Conservation (phyloP, 2,113 vertebrate genomes). For the Dicerorhinus sumatrensis region DNA sequence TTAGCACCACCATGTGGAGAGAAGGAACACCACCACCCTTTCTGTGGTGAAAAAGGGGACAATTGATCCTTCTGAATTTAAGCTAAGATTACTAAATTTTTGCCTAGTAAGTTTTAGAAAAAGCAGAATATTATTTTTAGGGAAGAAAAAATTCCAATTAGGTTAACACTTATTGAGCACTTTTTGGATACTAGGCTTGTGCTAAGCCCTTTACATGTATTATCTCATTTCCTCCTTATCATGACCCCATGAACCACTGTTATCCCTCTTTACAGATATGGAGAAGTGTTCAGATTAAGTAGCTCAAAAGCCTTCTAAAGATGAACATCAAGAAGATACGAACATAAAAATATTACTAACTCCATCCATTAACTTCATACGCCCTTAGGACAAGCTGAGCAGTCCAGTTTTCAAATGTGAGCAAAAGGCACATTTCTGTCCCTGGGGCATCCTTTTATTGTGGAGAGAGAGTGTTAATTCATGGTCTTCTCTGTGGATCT, state of each 20-base stretch:
- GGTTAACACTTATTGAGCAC: not conserved
- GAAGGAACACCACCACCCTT: not conserved
- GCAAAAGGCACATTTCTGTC: not conserved
- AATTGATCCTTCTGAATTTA: not conserved
- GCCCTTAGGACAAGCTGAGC: not conserved
- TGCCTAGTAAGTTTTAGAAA: not conserved
- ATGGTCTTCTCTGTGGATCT: not conserved
- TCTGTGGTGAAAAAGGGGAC: not conserved
- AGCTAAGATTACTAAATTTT: not conserved
- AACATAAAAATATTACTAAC: not conserved
- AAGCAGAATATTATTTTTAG: not conserved
- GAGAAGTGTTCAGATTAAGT: not conserved
- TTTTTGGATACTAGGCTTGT: not conserved
- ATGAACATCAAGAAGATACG: not conserved
- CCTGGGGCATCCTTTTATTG: not conserved
- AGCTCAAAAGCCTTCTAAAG: not conserved
- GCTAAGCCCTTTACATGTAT: not conserved
- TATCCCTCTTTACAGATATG: not conserved
- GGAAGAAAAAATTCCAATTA: not conserved
- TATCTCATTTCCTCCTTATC: not conserved
- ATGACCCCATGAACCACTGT: not conserved
- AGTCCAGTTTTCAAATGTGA: not conserved
- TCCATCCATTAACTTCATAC: not conserved
- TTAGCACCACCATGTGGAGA: slow-evolving; percentile 65
- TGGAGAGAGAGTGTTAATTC: not conserved